Conservation (phyloP, 2,797 vertebrate genomes). For the Tauraco hartlaubi region DNA sequence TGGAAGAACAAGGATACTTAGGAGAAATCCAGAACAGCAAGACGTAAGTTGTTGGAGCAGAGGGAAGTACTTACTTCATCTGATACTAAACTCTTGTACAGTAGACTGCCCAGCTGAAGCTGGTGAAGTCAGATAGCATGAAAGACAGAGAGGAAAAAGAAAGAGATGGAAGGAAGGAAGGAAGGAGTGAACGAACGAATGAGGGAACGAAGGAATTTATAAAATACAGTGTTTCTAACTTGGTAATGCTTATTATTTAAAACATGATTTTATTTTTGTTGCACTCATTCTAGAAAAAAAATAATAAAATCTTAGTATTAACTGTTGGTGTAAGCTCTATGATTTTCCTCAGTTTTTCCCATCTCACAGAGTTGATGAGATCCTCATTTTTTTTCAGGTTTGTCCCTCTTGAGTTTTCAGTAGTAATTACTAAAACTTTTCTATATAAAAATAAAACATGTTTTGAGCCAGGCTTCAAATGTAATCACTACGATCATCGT, state of each 20-base stretch:
- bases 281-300: background rate
- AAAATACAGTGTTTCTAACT: background rate
- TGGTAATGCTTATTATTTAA: background rate
- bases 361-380: background rate
- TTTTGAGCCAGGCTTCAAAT: conserved; percentile 23
- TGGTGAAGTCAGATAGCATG: background rate
- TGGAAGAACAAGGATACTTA: conserved; percentile 65
- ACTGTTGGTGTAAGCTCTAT: background rate
- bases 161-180: background rate
- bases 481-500: background rate
- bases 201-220: background rate
- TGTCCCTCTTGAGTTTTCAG: background rate
- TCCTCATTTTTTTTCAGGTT: background rate
- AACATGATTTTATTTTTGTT: background rate
- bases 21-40: conserved; percentile 72
- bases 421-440: background rate
- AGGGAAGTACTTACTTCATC: conserved; percentile 47
- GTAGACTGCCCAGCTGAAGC: conserved; percentile 5
- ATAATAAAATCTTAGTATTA: background rate
- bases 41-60: conserved; percentile 37
- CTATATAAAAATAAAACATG: background rate
- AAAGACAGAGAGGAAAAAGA: conserved; percentile 22
- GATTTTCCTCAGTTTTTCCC: background rate
- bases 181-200: background rate
- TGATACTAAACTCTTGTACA: conserved; percentile 29